phyloP scores from a whole-genome alignment of 1,140 invertebrate genomes.

The Drosophila lacertosa region DNA sequence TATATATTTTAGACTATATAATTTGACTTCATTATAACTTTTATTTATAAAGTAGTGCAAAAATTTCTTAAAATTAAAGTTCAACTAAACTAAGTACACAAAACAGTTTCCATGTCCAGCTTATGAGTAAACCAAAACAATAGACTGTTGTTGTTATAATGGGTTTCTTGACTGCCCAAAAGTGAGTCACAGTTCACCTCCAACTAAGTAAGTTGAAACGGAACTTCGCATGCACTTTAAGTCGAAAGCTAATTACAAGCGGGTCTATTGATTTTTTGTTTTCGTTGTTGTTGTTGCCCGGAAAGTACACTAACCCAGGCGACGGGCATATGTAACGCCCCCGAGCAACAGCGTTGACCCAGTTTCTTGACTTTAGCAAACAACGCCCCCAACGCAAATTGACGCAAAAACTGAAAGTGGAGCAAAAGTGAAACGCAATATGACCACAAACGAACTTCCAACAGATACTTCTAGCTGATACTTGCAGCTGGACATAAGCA shows the following conservation, averaged over 20 bases:
- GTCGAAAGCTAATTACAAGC: slow-evolving; percentile 62
- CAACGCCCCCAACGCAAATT: slow-evolving; percentile 58
- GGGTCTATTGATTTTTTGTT: slow-evolving; percentile 57
- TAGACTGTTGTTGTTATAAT: slow-evolving; percentile 13
- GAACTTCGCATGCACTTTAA: slow-evolving; percentile 61
- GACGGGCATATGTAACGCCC: slow-evolving; percentile 14
- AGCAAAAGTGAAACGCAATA: slow-evolving; percentile 79
- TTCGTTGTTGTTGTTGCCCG: slow-evolving; percentile 23
- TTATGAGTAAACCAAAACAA: slow-evolving; percentile 1
- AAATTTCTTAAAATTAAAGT: too few relatives aligned
- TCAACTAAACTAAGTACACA: too few relatives aligned
- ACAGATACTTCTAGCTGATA: slow-evolving; percentile 7
- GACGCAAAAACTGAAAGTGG: slow-evolving; percentile 58
- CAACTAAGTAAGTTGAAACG: slow-evolving; percentile 10
- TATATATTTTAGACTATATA: too few relatives aligned
- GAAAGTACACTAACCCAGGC: slow-evolving; percentile 64
- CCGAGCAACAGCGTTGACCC: slow-evolving; percentile 60
- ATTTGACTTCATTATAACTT: too few relatives aligned
- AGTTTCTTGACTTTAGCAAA: slow-evolving; percentile 47
- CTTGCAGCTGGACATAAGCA: slow-evolving; percentile 9
- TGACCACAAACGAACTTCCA: slow-evolving; percentile 62
- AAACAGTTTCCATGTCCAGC: not conserved
- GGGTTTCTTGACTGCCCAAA: slow-evolving; percentile 13
- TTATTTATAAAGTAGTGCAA: too few relatives aligned
- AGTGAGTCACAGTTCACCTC: slow-evolving; percentile 31